Evolutionary conservation across 2,888 invertebrate species (phyloP), one percentile per base, ranked within the genome.

Genomic region (Eupeodes luniger): DNA sequence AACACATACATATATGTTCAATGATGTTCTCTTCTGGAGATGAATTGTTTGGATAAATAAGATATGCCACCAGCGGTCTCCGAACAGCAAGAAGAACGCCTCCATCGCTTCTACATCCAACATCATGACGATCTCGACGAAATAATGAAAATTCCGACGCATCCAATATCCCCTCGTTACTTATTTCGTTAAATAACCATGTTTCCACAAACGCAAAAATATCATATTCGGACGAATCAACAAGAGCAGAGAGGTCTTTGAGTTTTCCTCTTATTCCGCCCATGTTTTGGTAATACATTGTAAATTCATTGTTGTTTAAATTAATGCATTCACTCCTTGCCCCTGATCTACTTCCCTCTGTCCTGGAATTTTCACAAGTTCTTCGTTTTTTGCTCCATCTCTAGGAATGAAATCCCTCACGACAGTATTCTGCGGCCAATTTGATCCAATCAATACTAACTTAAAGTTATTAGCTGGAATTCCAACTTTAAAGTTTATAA

Each of bases 121-220:
- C 27, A 27, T 27, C 27, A 27, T 27, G 27, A 27, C 27, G 44
- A 44, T 44, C 7, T 16, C 27, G 27, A 27, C 27, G 27, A 27
- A 27, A 27, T 27, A 27, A 27, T 27, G 27, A 27, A 27, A 27
- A 27, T 3, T 27, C 27, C 27, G 2, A 27, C 27, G 27, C 27
- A 27, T 27, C 27, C 27, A 27, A 27, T 14, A 53, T n/a, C 16
- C 16, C 53, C n/a, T 53, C 53, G 7, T 53, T 53, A 5, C 16
- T 14, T 6, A 53, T 53, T 53, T n/a, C 53, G 4, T 53, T 53
- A 16, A 53, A 53, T 16, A 53, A 9, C 53, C 53, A 53, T 6
- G n/a, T 53, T 16, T 53, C 53, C 53, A 53, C 53, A 53, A 53
- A 53, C 16, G 53, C 16, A 53, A n/a, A 53, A 53, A 53, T 53